phyloP scores from a whole-genome alignment of 2,888 invertebrate species.

The Cheilosia variabilis region DNA sequence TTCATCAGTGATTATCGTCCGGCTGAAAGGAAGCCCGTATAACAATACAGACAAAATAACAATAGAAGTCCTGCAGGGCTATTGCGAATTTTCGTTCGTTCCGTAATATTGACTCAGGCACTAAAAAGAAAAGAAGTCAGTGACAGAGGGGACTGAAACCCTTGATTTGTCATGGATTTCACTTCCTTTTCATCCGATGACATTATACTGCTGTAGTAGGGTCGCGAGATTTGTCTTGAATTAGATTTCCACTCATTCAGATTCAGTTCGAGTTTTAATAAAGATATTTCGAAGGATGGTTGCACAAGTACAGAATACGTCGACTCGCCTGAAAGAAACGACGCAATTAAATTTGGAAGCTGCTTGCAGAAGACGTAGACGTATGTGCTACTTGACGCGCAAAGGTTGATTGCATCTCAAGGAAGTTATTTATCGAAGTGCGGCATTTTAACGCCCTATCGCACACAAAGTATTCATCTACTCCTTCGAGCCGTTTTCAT shows the following conservation, averaged over 20 bases:
- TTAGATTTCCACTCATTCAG: neutral
- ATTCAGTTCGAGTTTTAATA: neutral
- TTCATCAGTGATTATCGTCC: slow-evolving; percentile 9
- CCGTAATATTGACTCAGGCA: slow-evolving; percentile 4
- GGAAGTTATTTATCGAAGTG: no score
- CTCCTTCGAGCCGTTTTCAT: no score
- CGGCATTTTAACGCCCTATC: no score
- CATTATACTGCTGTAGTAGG: neutral
- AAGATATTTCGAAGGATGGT: no score
- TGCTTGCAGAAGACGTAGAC: no score
- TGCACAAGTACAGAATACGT: no score
- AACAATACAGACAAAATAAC: slow-evolving; percentile 11
- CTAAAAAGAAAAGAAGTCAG: neutral
- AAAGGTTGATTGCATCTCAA: no score
- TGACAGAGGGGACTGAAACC: neutral
- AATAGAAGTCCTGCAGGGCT: slow-evolving; percentile 9
- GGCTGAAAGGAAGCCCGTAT: neutral
- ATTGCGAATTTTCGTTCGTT: neutral
- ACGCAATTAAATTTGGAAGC: no score
- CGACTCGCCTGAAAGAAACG: no score
- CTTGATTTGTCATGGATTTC: neutral
- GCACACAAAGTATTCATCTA: no score
- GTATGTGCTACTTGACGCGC: no score
- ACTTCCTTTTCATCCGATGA: neutral
- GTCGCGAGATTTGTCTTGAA: neutral